Conservation (phyloP, 1,140 invertebrate genomes). For the Cotesia glomerata region DNA sequence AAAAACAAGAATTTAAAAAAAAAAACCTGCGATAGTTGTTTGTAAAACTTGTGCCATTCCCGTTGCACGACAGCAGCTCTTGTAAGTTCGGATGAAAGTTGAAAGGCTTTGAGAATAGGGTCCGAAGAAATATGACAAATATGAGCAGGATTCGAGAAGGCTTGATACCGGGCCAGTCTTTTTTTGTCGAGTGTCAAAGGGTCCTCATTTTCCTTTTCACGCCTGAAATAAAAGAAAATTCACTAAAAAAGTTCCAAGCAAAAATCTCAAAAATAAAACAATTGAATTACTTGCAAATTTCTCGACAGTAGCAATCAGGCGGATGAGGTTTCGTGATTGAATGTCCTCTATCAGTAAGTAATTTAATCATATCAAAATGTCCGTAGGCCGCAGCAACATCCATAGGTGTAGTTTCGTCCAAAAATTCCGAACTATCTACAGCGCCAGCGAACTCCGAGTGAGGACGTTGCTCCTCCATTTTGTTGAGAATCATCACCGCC, state of each 20-base stretch:
- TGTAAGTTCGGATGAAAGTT: slow-evolving; percentile 65
- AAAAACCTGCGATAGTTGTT: slow-evolving; percentile 59
- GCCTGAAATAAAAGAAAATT: slow-evolving; percentile 33
- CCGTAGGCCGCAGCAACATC: slow-evolving; percentile 75
- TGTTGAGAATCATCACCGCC: slow-evolving; percentile 61
- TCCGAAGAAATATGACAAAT: slow-evolving; percentile 71
- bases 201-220: slow-evolving; percentile 55
- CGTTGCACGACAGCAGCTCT: slow-evolving; percentile 60
- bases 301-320: slow-evolving; percentile 67
- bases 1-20: background rate
- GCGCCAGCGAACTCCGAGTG: slow-evolving; percentile 63
- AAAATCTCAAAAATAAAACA: no score
- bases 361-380: slow-evolving; percentile 73
- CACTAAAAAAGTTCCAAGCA: no score
- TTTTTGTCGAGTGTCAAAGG: slow-evolving; percentile 60
- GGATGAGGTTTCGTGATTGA: slow-evolving; percentile 66
- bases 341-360: slow-evolving; percentile 69
- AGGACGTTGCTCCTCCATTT: slow-evolving; percentile 55
- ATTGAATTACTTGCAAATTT: slow-evolving; percentile 60
- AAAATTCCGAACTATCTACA: slow-evolving; percentile 68
- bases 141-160: slow-evolving; percentile 71
- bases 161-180: slow-evolving; percentile 66
- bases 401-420: slow-evolving; percentile 74
- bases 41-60: slow-evolving; percentile 68
- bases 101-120: slow-evolving; percentile 71